phyloP scores from a whole-genome alignment of 1,140 invertebrate species.

The Brachionus sp. region DNA sequence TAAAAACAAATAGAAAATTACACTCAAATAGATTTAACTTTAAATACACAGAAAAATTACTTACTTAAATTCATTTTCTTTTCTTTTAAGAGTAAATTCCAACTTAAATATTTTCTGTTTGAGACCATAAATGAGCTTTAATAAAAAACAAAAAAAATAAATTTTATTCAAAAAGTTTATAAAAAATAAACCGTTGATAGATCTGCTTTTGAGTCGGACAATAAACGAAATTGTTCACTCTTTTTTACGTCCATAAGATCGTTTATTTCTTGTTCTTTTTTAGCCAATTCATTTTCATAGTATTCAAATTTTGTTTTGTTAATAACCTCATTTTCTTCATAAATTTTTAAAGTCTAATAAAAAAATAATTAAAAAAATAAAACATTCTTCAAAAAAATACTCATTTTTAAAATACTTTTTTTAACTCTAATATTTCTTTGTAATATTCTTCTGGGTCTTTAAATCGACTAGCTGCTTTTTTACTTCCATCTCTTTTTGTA shows the following conservation, averaged over 20 bases:
- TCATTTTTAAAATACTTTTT: background rate
- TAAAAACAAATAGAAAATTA: no score
- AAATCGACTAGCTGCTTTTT: background rate
- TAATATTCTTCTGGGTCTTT: constrained; percentile 37
- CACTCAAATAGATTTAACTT: background rate
- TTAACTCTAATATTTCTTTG: constrained; percentile 22
- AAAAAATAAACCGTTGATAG: constrained; percentile 7
- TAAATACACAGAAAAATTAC: background rate
- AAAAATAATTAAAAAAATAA: background rate
- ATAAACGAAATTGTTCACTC: background rate
- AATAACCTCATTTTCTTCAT: constrained; percentile 40
- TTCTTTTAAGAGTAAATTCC: constrained; percentile 28
- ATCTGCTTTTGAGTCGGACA: constrained; percentile 36
- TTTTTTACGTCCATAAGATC: constrained; percentile 36
- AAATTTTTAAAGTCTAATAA: background rate
- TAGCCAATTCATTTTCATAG: constrained; percentile 40
- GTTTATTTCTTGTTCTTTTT: constrained; percentile 44
- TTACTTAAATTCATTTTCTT: constrained; percentile 43
- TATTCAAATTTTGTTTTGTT: constrained; percentile 40
- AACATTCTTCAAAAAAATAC: background rate
- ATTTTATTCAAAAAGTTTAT: background rate
- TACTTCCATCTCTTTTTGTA: background rate
- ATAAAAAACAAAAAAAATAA: background rate
- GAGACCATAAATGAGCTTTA: constrained; percentile 10
- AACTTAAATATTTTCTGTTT: constrained; percentile 38